Percentiles rank a stretch among this genome's conserved stretches.
Conservation (phyloP, 2,888 invertebrate genomes). For the Drosophila bunnanda region DNA sequence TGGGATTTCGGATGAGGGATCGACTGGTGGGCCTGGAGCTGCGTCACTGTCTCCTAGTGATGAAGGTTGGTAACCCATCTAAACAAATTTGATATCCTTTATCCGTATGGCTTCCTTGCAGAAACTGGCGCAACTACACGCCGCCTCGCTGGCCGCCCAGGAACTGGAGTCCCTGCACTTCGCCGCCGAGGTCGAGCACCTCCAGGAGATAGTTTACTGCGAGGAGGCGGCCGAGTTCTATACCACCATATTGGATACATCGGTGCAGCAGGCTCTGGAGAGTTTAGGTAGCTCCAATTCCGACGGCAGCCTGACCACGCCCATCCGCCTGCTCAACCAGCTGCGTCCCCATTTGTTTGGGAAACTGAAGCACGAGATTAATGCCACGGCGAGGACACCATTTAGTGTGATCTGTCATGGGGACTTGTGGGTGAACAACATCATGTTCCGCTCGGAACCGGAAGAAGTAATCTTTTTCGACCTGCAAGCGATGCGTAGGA, state of each 20-base stretch:
- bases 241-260: constrained; percentile 75
- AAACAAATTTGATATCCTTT: neutral
- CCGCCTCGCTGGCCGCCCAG: constrained; percentile 82
- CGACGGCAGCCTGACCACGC: constrained; percentile 77
- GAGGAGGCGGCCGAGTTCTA: constrained; percentile 81
- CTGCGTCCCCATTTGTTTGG: constrained; percentile 72
- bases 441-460: constrained; percentile 79
- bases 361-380: constrained; percentile 72
- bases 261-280: constrained; percentile 80
- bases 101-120: constrained; percentile 37
- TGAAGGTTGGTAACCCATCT: constrained; percentile 69
- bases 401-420: constrained; percentile 83
- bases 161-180: constrained; percentile 68
- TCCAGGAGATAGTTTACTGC: constrained; percentile 83
- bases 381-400: constrained; percentile 58
- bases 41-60: constrained; percentile 80
- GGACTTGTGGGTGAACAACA: constrained; percentile 84
- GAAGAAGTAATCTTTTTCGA: constrained; percentile 82
- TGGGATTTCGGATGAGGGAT: constrained; percentile 79
- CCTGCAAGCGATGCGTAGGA: constrained; percentile 83
- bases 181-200: constrained; percentile 58
- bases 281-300: constrained; percentile 78
- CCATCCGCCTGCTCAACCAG: constrained; percentile 77
- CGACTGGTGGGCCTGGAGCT: constrained; percentile 79
- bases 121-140: constrained; percentile 83